Evolutionary conservation across 2,888 invertebrate genomes (phyloP), one percentile per base, ranked within the genome.

Genomic region (Rhabditoides inermis): DNA sequence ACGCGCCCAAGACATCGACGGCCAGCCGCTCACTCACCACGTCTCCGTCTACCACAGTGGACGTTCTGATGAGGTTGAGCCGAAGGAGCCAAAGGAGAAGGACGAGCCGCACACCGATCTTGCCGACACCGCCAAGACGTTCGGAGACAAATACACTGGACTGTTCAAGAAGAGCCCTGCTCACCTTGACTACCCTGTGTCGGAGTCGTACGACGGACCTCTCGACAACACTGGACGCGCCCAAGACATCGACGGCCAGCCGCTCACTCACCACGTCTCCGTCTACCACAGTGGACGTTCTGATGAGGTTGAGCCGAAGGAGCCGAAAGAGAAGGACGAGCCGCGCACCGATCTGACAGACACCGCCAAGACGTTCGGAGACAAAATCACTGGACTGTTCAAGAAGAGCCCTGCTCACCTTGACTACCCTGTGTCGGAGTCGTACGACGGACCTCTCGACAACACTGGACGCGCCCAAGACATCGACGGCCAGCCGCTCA

Each of bases 171-270:
- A 55, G 42, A 51, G 60, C 12, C 46, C 56, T 10, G 49, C 60
- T 32, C 63, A 60, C 27, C 49, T 45, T 18, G 63, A 63, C 50
- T 63, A 63, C 41, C 63, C 63, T 23, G 52, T 39, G 26, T 52
- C 51, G 32, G 63, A 61, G n/a, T 20, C 30, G 40, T 64, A 58
- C 49, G 53, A 51, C 10, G 64, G 64, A 37, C 60, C 63, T 40
- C 26, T 53, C 12, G 59, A 60, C 20, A 49, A 51, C 30, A 64
- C 60, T 39, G 49, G 39, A 20, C 32, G 52, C 39, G 23, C 45
- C 18, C 12, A 36, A 5, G 65, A 65, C 20, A 46, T 65, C 23
- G 60, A 60, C 6, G 60, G 50, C 23, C 27, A 50, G 10, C 60
- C 59, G 28, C 39, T 67, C 46, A 46, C 51, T 26, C 51, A 56